These are phyloP conservation scores for Sander vitreus DNA, from an alignment of 2,113 vertebrate genomes.

Conservation along the genomic window DNA sequence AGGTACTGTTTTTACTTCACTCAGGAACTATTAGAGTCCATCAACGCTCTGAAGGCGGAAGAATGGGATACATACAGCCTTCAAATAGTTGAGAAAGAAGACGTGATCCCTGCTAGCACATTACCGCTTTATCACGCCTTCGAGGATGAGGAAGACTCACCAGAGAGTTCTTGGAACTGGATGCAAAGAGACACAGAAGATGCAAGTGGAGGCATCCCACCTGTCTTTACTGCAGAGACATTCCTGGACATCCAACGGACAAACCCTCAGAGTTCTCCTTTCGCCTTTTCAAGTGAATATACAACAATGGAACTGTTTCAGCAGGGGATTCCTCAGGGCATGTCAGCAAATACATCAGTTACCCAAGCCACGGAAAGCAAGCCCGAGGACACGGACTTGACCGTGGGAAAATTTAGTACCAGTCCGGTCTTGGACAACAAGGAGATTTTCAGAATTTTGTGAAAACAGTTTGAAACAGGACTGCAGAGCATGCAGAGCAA, in stretches of 20 bases:
- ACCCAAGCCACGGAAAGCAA: neutral
- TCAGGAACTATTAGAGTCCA: slow-evolving; percentile 69
- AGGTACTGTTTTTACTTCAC: neutral
- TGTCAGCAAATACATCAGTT: neutral
- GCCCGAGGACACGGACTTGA: slow-evolving; percentile 1
- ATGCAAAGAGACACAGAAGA: slow-evolving; percentile 10
- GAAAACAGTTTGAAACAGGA: neutral
- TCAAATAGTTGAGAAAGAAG: slow-evolving; percentile 71
- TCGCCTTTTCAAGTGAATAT: slow-evolving; percentile 78
- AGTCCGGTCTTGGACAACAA: neutral
- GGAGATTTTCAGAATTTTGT: neutral
- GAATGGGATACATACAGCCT: slow-evolving; percentile 77
- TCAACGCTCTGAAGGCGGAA: slow-evolving; percentile 51
- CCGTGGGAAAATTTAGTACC: neutral
- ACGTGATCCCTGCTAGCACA: neutral
- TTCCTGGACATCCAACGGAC: neutral
- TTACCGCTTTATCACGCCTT: neutral
- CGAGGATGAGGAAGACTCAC: neutral
- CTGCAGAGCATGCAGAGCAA: too few relatives aligned
- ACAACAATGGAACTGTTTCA: slow-evolving; percentile 87
- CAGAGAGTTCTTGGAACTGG: slow-evolving; percentile 1
- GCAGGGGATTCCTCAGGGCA: slow-evolving; percentile 43
- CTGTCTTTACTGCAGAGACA: neutral
- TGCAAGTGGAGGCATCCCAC: neutral
- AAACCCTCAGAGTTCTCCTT: slow-evolving; percentile 4